Evolutionary conservation across 1,140 invertebrate genomes (phyloP).

Genomic region (Drosophila miranda): DNA sequence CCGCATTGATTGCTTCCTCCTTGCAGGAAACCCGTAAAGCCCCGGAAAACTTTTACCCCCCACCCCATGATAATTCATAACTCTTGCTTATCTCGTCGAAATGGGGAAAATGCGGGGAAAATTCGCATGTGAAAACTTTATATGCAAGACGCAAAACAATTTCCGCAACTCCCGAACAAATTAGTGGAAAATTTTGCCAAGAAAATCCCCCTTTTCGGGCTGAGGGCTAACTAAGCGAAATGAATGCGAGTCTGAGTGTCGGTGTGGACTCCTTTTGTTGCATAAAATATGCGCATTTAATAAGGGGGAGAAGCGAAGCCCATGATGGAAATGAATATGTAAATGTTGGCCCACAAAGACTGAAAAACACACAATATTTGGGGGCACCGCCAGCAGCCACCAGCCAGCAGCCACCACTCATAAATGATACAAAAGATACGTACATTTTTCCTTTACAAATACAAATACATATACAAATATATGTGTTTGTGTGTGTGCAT

Average conservation of each 20-base stretch:
- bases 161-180: constrained; percentile 54
- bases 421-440: constrained; percentile 56
- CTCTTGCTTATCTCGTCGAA: constrained; percentile 62
- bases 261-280: constrained; percentile 41
- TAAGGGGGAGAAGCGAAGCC: constrained; percentile 37
- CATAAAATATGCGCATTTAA: constrained; percentile 80
- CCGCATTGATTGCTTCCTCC: constrained; percentile 67
- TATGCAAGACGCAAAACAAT: constrained; percentile 72
- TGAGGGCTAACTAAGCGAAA: constrained; percentile 31
- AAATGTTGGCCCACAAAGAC: constrained; percentile 49
- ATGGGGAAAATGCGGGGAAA: constrained; percentile 36
- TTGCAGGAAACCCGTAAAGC: not conserved
- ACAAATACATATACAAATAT: not conserved
- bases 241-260: constrained; percentile 36
- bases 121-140: constrained; percentile 72
- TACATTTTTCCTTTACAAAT: constrained; percentile 43
- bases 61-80: constrained; percentile 56
- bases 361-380: constrained; percentile 48
- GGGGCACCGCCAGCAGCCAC: not conserved
- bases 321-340: constrained; percentile 57
- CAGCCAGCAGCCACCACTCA: not conserved
- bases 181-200: constrained; percentile 57
- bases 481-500: constrained; percentile 23
- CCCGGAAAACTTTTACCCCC: constrained; percentile 25
- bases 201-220: constrained; percentile 27